A percentile compares a stretch with the other conserved stretches of the same genome.
Evolutionary conservation across 2,797 vertebrate species (phyloP).

Genomic region (Acropternis orthonyx): DNA sequence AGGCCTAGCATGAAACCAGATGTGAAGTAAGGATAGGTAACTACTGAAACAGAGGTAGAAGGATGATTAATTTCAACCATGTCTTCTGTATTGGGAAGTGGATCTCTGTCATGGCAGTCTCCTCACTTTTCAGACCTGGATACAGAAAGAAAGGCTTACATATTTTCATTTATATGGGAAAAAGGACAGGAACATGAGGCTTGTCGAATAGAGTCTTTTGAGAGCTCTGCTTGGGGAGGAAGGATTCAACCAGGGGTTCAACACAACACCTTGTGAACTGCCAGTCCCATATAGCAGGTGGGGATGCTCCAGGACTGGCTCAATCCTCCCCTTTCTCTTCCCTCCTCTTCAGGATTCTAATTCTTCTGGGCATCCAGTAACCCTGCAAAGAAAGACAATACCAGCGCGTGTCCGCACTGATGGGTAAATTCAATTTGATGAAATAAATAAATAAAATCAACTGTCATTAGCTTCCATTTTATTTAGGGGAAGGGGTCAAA

Average conservation of each 20-base stretch:
- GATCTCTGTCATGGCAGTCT: background rate
- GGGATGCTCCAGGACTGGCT: background rate
- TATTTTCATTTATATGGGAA: background rate
- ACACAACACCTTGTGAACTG: background rate
- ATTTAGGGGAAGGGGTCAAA: conserved; percentile 83
- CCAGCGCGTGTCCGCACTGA: conserved; percentile 37
- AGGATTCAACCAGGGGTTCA: background rate
- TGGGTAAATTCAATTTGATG: conserved; percentile 79
- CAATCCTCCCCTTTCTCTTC: background rate
- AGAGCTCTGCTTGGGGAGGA: background rate
- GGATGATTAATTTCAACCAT: background rate
- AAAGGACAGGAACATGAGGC: rapidly evolving
- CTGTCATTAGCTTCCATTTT: conserved; percentile 85
- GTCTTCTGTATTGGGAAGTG: background rate
- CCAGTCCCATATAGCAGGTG: background rate
- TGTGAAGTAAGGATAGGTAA: background rate
- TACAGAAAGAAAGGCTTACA: background rate
- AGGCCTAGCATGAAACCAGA: background rate
- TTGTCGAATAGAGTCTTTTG: rapidly evolving
- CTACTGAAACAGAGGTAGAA: background rate
- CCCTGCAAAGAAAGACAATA: conserved; percentile 24
- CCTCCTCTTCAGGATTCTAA: background rate
- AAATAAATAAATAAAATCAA: conserved; percentile 88
- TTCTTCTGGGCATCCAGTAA: background rate
- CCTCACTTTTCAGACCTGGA: background rate